Evolutionary conservation across 2,797 vertebrate species (phyloP).

Genomic region (Morus bassanus): DNA sequence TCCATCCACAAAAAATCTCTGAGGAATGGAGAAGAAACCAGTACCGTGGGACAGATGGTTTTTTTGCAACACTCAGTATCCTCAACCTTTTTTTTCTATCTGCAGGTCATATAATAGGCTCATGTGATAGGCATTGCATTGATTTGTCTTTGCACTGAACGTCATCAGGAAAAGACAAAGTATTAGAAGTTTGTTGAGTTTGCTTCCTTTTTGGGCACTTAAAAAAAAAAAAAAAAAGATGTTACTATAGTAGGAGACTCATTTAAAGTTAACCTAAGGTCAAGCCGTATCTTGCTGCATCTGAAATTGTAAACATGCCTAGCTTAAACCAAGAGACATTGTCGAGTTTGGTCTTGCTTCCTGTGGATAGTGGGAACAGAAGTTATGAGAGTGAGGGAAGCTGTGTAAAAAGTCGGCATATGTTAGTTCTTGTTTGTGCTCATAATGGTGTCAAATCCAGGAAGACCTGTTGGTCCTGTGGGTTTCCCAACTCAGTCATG

Average conservation of each 20-base stretch:
- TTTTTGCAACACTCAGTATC: neutral
- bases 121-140: neutral
- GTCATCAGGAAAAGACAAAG: neutral
- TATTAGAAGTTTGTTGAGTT: neutral
- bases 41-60: neutral
- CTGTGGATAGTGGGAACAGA: neutral
- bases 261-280: neutral
- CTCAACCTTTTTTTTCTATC: neutral
- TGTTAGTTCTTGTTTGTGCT: neutral
- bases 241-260: neutral
- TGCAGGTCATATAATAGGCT: neutral
- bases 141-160: neutral
- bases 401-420: neutral
- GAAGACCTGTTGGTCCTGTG: neutral
- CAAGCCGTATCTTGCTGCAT: neutral
- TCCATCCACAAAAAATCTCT: neutral
- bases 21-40: neutral
- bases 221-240: neutral
- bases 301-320: neutral
- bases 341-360: neutral
- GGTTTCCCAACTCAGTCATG: neutral
- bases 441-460: neutral
- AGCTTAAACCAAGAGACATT: neutral
- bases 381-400: neutral
- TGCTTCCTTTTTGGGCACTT: neutral